Conservation (phyloP, 2,797 vertebrate genomes). For the Chromis chromis region DNA sequence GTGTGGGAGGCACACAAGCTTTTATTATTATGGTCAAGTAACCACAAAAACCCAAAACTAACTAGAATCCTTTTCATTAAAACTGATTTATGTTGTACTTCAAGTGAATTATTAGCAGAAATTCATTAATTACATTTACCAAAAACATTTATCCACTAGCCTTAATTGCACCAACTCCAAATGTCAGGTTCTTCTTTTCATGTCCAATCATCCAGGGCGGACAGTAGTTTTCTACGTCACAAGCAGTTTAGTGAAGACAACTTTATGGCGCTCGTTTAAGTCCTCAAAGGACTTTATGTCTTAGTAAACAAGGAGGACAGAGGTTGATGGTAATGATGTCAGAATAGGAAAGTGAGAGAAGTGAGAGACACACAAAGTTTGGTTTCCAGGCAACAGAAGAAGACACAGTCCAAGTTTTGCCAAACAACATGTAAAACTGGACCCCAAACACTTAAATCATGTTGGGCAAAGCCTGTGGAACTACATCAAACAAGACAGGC, state of each 20-base stretch:
- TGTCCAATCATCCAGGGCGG: neutral
- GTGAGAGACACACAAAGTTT: conserved; percentile 42
- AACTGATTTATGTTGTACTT: conserved; percentile 1
- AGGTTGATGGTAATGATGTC: conserved; percentile 20
- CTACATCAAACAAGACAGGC: conserved; percentile 10
- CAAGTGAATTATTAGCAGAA: neutral
- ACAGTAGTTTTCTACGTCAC: conserved; percentile 22
- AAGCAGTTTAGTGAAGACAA: conserved; percentile 22
- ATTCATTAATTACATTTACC: neutral
- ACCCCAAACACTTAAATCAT: conserved; percentile 22
- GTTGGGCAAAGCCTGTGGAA: conserved; percentile 10
- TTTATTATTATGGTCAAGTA: neutral
- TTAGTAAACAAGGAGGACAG: conserved; percentile 47
- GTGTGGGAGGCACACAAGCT: no score
- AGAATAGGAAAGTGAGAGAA: conserved; percentile 24
- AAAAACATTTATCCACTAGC: conserved; percentile 3
- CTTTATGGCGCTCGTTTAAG: conserved; percentile 36
- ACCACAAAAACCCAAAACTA: conserved; percentile 17
- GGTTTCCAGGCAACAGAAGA: conserved; percentile 51
- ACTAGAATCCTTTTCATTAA: neutral
- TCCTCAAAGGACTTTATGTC: conserved; percentile 53
- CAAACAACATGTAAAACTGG: neutral
- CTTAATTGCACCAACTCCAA: conserved; percentile 14
- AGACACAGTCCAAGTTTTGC: neutral
- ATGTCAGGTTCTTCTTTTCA: conserved; percentile 5